These are phyloP conservation scores for Ischnus inquisitorius DNA, from an alignment of 2,888 invertebrate genomes.

Conservation along the genomic window DNA sequence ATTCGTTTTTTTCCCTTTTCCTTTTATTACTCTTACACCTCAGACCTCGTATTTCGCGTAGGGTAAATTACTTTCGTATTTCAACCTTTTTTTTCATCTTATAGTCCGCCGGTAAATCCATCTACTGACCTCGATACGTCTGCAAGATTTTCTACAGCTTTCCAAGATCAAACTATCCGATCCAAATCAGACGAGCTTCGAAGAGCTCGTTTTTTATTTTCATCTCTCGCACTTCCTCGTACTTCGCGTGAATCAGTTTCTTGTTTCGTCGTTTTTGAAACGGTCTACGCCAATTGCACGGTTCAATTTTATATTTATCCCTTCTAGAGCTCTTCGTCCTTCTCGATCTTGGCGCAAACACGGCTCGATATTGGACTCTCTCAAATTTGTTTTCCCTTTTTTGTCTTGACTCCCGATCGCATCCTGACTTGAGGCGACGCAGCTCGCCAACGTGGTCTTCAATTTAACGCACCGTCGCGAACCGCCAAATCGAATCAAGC, in stretches of 20 bases:
- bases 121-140: background rate
- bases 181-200: background rate
- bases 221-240: background rate
- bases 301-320: background rate
- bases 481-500: constrained; percentile 5
- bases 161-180: background rate
- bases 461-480: constrained; percentile 1
- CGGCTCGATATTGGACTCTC: too few species aligned
- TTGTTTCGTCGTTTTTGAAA: background rate
- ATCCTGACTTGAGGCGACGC: background rate
- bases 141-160: background rate
- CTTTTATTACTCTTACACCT: background rate
- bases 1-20: constrained; percentile 23
- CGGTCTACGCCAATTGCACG: background rate
- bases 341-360: background rate
- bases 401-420: background rate
- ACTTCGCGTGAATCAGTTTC: constrained; percentile 9
- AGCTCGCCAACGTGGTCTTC: background rate
- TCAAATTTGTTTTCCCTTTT: background rate
- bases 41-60: background rate
- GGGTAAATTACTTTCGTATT: constrained; percentile 15
- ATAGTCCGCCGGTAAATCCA: constrained; percentile 23
- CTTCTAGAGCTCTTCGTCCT: constrained; percentile 4
- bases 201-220: background rate
- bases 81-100: constrained; percentile 12